A percentile compares a stretch with the other conserved stretches of the same genome.
phyloP scores from a whole-genome alignment of 2,113 vertebrate species.

The Dipodomys spectabilis region DNA sequence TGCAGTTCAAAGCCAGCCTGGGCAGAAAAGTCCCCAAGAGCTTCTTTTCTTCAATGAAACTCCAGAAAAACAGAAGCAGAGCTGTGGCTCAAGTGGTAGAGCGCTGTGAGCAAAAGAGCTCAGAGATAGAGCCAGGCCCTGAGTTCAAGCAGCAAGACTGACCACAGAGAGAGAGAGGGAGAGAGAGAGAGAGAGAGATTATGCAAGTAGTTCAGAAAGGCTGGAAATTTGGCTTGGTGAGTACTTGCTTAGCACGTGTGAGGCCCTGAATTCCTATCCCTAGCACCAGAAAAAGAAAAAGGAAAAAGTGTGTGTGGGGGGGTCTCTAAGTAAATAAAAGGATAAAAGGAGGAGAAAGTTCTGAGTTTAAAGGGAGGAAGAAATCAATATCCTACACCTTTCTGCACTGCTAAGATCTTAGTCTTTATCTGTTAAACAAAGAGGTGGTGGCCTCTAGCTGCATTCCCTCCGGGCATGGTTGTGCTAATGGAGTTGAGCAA shows the following conservation, averaged over 20 bases:
- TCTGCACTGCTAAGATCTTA: background rate
- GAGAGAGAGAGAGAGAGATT: background rate
- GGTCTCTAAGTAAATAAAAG: background rate
- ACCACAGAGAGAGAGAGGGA: no score
- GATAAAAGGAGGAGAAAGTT: background rate
- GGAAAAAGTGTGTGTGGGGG: background rate
- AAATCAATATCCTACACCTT: background rate
- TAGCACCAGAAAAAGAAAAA: background rate
- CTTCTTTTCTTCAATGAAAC: no score
- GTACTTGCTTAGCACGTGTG: rapidly evolving
- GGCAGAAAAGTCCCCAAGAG: no score
- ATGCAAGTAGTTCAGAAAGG: background rate
- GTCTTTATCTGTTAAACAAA: background rate
- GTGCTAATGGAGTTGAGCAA: background rate
- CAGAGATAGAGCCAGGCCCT: no score
- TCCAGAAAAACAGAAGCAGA: no score
- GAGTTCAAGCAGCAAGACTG: no score
- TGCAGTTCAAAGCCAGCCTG: no score
- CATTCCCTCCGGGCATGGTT: background rate
- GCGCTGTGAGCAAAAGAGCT: no score
- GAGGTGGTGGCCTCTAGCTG: background rate
- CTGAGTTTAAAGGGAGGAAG: background rate
- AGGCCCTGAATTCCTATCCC: background rate
- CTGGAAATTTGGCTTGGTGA: background rate
- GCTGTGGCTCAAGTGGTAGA: no score